phyloP scores from a whole-genome alignment of 2,888 invertebrate species.

The Sinodicranocentrus sp. region DNA sequence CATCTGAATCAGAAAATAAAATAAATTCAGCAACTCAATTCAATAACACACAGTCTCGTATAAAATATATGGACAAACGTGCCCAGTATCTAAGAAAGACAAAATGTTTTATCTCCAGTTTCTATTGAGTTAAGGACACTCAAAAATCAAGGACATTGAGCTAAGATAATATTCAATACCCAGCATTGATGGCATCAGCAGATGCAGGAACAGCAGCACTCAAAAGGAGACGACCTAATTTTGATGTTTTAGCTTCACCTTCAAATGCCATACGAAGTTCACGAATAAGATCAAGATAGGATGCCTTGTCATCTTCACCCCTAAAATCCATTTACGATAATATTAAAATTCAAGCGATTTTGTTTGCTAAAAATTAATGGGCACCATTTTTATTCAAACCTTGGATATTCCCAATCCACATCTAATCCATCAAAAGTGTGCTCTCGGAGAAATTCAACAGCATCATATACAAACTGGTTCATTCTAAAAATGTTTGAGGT shows the following conservation, averaged over 20 bases:
- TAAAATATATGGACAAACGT: too few species aligned
- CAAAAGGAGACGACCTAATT: slow-evolving; percentile 86
- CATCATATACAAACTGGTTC: slow-evolving; percentile 97
- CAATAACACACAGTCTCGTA: background rate
- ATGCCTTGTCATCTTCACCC: slow-evolving; percentile 86
- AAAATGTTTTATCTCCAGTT: too few species aligned
- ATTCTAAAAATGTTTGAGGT: slow-evolving; percentile 94
- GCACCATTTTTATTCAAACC: slow-evolving; percentile 79
- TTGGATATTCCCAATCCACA: slow-evolving; percentile 96
- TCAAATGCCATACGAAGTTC: slow-evolving; percentile 95
- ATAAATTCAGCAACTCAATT: slow-evolving; percentile 67
- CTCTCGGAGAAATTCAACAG: slow-evolving; percentile 93
- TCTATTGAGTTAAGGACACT: too few species aligned
- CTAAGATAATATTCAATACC: too few species aligned
- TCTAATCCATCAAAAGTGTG: slow-evolving; percentile 95
- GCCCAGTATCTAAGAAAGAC: too few species aligned
- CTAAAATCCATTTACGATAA: slow-evolving; percentile 25
- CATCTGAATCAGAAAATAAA: slow-evolving; percentile 84
- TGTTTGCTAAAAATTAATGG: background rate
- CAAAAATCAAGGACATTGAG: too few species aligned
- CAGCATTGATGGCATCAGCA: slow-evolving; percentile 95
- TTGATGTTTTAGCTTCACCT: slow-evolving; percentile 93
- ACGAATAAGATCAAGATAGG: slow-evolving; percentile 90
- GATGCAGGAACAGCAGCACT: slow-evolving; percentile 96
- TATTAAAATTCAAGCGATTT: background rate